These are phyloP conservation scores for Paedocypris micromegethes DNA, from an alignment of 2,797 vertebrate species.

Conservation along the genomic window DNA sequence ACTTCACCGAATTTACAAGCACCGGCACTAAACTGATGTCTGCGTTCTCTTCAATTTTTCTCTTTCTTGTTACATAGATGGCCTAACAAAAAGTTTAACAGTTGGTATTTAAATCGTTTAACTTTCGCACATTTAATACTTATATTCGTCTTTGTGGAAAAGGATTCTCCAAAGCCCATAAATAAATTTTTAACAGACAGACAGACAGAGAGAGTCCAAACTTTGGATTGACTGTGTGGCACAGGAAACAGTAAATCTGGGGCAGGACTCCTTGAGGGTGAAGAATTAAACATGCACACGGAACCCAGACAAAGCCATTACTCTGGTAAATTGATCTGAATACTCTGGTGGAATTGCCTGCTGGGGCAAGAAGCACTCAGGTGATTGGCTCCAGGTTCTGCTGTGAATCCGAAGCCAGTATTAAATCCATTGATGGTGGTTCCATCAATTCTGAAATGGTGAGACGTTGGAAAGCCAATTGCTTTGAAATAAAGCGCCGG, in stretches of 20 bases:
- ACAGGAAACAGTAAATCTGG: constrained; percentile 30
- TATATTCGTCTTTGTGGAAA: too few relatives aligned
- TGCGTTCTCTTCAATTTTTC: too few relatives aligned
- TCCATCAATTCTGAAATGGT: constrained; percentile 32
- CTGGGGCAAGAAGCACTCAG: constrained; percentile 49
- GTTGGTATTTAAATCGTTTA: too few relatives aligned
- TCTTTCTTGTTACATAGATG: too few relatives aligned
- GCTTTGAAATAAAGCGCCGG: constrained; percentile 2
- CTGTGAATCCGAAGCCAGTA: constrained; percentile 31
- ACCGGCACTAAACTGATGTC: too few relatives aligned
- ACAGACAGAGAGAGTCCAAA: constrained; percentile 5
- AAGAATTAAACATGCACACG: constrained; percentile 51
- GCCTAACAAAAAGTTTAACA: too few relatives aligned
- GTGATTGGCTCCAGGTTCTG: constrained; percentile 48
- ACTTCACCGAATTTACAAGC: too few relatives aligned
- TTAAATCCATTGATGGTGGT: constrained; percentile 28
- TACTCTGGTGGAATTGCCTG: constrained; percentile 53
- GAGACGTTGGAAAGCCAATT: constrained; percentile 17
- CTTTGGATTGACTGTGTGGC: constrained; percentile 1
- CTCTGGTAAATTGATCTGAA: constrained; percentile 58
- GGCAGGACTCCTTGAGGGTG: constrained; percentile 37
- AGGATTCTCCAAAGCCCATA: too few relatives aligned
- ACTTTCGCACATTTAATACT: too few relatives aligned
- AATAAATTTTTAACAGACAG: too few relatives aligned
- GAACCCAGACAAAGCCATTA: constrained; percentile 51